phyloP scores from a whole-genome alignment of 2,113 vertebrate species.

The Nothocercus nigrocapillus region DNA sequence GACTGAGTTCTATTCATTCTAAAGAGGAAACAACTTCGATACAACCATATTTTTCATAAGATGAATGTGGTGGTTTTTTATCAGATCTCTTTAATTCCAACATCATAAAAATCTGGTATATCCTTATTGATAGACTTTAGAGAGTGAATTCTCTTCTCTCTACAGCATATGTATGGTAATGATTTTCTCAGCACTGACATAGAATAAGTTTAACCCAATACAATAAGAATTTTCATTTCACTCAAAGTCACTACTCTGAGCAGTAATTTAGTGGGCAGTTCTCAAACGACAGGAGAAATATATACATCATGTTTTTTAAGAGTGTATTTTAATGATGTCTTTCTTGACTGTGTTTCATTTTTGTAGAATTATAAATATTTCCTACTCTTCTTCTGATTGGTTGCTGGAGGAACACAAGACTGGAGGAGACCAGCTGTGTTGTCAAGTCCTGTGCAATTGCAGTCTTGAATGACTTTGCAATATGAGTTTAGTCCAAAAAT shows the following conservation, averaged over 20 bases:
- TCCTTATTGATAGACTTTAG: slow-evolving; percentile 65
- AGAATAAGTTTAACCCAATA: slow-evolving; percentile 53
- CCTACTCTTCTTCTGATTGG: not conserved
- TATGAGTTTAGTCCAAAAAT: not conserved
- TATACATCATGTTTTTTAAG: slow-evolving; percentile 12
- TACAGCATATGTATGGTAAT: slow-evolving; percentile 57
- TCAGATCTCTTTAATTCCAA: slow-evolving; percentile 54
- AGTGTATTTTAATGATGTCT: slow-evolving; percentile 52
- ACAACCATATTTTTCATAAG: slow-evolving; percentile 54
- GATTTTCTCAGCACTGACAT: slow-evolving; percentile 62
- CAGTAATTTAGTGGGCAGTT: slow-evolving; percentile 69
- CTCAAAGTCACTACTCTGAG: slow-evolving; percentile 45
- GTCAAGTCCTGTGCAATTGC: not conserved
- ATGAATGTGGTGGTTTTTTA: slow-evolving; percentile 44
- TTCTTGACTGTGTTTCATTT: slow-evolving; percentile 62
- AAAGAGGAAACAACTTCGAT: slow-evolving; percentile 55
- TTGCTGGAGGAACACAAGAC: not conserved
- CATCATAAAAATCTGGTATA: slow-evolving; percentile 58
- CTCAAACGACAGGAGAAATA: slow-evolving; percentile 60
- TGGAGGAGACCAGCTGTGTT: not conserved
- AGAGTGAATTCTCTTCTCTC: slow-evolving; percentile 39
- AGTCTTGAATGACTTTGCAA: not conserved
- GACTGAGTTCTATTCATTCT: slow-evolving; percentile 33
- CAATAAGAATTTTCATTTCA: slow-evolving; percentile 28
- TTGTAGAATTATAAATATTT: slow-evolving; percentile 60